Percentiles rank a stretch among this genome's conserved stretches.
phyloP scores from a whole-genome alignment of 37 sponge, comb jelly and placozoan species.

The Oscarella lobularis region DNA sequence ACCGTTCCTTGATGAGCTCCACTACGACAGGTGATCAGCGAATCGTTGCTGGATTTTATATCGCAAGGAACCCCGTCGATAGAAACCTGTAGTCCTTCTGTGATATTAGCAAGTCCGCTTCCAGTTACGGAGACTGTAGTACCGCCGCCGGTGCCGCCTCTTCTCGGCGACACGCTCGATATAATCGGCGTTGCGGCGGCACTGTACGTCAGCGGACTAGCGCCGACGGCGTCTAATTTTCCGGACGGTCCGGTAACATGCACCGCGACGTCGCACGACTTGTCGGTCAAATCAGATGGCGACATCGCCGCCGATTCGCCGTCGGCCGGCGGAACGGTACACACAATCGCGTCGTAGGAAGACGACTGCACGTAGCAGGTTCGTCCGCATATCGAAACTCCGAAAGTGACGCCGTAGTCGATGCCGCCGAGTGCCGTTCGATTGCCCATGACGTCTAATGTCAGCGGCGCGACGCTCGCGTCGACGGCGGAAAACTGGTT shows the following conservation, averaged over 20 bases:
- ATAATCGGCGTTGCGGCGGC: conserved; percentile 46
- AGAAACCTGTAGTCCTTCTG: conserved; percentile 16
- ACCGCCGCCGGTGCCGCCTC: conserved; percentile 93
- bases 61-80: conserved; percentile 52
- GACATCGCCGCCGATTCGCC: too few relatives aligned
- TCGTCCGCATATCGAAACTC: neutral
- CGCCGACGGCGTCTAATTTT: neutral
- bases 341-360: neutral
- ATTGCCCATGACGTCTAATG: neutral
- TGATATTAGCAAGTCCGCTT: conserved; percentile 39
- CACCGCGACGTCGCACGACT: neutral
- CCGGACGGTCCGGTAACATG: neutral
- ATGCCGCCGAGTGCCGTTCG: neutral
- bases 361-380: neutral
- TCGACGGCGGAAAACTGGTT: too few relatives aligned
- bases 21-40: conserved; percentile 57
- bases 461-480: too few relatives aligned
- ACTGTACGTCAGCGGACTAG: conserved; percentile 29
- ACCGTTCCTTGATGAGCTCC: conserved; percentile 39
- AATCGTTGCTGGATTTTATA: conserved; percentile 18
- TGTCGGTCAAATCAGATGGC: too few relatives aligned
- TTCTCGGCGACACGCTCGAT: conserved; percentile 25
- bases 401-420: neutral
- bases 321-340: neutral
- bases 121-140: conserved; percentile 67